phyloP scores from a whole-genome alignment of 2,888 invertebrate genomes.

The Pollenia labialis region DNA sequence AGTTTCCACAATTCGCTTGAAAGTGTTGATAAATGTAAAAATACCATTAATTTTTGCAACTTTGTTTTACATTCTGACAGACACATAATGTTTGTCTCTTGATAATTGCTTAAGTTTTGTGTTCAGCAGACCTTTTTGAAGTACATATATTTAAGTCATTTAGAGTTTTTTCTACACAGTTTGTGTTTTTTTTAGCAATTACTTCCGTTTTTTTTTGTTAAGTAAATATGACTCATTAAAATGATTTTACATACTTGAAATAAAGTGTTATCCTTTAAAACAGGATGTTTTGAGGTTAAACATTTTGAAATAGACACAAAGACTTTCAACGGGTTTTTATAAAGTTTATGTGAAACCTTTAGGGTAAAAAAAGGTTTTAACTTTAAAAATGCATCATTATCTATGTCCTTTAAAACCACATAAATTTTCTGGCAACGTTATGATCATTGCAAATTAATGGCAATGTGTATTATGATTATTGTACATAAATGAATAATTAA shows the following conservation, averaged over 20 bases:
- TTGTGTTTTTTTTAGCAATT: background rate
- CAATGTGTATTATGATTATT: no score
- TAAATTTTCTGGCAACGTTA: no score
- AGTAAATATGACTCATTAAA: constrained; percentile 8
- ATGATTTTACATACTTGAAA: background rate
- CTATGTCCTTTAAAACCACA: no score
- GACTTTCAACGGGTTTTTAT: no score
- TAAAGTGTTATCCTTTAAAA: background rate
- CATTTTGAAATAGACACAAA: background rate
- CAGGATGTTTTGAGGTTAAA: constrained; percentile 8
- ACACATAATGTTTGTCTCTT: constrained; percentile 6
- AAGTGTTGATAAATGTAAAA: background rate
- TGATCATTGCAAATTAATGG: no score
- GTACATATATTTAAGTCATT: background rate
- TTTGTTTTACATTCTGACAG: background rate
- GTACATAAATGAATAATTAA: no score
- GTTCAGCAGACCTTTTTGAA: constrained; percentile 25
- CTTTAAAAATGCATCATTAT: no score
- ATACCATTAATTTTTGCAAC: background rate
- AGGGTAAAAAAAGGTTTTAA: no score
- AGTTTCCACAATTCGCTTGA: background rate
- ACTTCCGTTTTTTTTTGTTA: background rate
- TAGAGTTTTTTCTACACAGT: no score
- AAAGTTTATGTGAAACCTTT: no score
- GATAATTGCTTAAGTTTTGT: constrained; percentile 1